Base-by-base conservation (phyloP, 2,797 vertebrate species). In the Telmatherina bonti region DNA sequence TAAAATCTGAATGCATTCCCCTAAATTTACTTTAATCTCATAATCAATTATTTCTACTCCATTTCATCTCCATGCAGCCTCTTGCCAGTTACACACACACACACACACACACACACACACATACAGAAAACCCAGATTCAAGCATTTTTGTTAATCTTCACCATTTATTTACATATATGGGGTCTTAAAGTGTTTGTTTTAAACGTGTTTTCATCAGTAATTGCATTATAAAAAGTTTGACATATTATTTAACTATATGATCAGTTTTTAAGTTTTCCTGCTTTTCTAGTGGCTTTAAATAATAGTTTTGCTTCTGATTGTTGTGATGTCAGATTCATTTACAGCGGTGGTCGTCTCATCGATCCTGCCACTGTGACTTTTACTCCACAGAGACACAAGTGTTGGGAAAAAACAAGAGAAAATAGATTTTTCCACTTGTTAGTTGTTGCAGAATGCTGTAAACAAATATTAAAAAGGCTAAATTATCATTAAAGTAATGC, bases 1-100 rank as follows among this genome's bases (percentile, higher is more conserved):
- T 78, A 35, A 72, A 53, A 73, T 69, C 13, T 76, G 41, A 76
- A 74, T 74, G 58, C 49, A 35, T 26, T 30, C 33, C 56, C 69
- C 52, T 70, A 7, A 4, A 66, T 75, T 33, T 43, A 67, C 72
- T 80, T 78, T 66, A 62, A 78, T 72, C 55, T 74, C 58, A 24
- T 63, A 54, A 66, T 56, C 53, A 66, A 54, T 45, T 56, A 29
- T 56, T 52, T 52, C 49, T 52, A 27, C 24, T 52, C 49, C 49
- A 52, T 52, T 52, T 52, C 22, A 52, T 27, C 49, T 52, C 24
- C 22, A 52, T 52, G 49, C 49, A 52, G 49, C 49, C 24, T 24
- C 22, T 10, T 26, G 30, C 26, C 53, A 65, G 2, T 22, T 31
- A 16, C 52, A 55, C 41, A 66, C 54, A 43, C 27, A 55, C 7